Percentiles rank a stretch among this genome's conserved stretches.
Evolutionary conservation across 2,888 invertebrate species (phyloP).

Genomic region (Luperina testacea): DNA sequence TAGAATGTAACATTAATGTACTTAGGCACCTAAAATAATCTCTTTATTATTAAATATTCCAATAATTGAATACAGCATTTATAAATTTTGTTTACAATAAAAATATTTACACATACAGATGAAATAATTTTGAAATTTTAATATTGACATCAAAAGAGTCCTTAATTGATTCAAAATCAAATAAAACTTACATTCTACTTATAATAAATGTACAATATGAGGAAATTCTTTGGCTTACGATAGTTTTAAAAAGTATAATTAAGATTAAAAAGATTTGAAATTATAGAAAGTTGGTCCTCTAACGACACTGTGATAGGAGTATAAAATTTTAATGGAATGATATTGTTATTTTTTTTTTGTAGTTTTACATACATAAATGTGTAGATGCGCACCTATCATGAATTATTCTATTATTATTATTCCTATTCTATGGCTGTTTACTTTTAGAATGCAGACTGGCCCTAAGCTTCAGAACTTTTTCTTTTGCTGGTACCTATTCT

Average conservation of each 20-base stretch:
- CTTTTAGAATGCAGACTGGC: conserved; percentile 6
- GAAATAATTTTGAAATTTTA: conserved; percentile 54
- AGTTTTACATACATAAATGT: conserved; percentile 16
- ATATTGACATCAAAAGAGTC: conserved; percentile 64
- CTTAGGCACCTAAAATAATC: conserved; percentile 75
- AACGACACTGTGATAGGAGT: conserved; percentile 69
- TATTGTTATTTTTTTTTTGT: conserved; percentile 49
- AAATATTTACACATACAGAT: conserved; percentile 58
- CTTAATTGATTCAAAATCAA: conserved; percentile 59
- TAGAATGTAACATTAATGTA: conserved; percentile 80
- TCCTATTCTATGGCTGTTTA: conserved; percentile 16
- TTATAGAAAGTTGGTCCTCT: conserved; percentile 79
- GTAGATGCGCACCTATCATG: conserved; percentile 30
- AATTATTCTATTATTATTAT: neutral
- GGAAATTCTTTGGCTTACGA: conserved; percentile 71
- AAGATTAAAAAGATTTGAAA: conserved; percentile 62
- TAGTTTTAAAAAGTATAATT: conserved; percentile 54
- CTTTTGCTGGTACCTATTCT: conserved; percentile 4
- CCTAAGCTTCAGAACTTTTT: conserved; percentile 19
- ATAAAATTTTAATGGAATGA: conserved; percentile 75
- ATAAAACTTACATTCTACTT: conserved; percentile 59
- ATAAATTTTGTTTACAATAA: conserved; percentile 52
- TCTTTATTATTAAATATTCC: conserved; percentile 50
- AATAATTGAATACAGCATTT: conserved; percentile 61
- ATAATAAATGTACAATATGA: conserved; percentile 59